phyloP scores from a whole-genome alignment of 2,888 invertebrate species.

The Camponotus fellah region DNA sequence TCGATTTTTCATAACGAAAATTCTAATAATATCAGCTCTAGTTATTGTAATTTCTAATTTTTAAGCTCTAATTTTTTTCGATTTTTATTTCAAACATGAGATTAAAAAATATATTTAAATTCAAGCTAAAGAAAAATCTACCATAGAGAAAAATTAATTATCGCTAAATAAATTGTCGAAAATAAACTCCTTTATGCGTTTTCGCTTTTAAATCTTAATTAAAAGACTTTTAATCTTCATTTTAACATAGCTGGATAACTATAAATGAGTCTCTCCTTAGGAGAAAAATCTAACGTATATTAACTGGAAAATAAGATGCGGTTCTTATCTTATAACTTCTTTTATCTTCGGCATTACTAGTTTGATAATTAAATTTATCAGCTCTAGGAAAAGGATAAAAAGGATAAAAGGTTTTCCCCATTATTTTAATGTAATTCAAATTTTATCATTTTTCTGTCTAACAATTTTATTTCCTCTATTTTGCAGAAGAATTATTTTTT shows the following conservation, averaged over 20 bases:
- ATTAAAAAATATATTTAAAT: neutral
- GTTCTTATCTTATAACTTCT: neutral
- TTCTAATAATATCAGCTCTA: neutral
- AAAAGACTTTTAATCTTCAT: constrained; percentile 12
- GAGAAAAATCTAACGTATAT: neutral
- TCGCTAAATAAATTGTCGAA: neutral
- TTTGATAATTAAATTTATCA: neutral
- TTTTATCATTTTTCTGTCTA: neutral
- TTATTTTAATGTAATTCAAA: neutral
- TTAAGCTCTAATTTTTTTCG: neutral
- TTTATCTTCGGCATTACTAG: neutral
- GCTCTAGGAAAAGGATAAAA: neutral
- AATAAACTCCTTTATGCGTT: neutral
- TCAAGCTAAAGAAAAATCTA: neutral
- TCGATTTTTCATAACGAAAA: neutral
- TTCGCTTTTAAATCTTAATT: neutral
- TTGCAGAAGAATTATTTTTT: neutral
- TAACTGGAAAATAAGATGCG: constrained; percentile 11
- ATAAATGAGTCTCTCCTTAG: neutral
- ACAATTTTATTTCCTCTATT: neutral
- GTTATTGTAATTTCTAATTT: neutral
- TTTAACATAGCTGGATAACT: neutral
- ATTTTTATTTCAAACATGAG: neutral
- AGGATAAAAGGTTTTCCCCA: neutral
- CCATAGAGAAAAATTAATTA: neutral